Base-by-base conservation (phyloP, 2,113 vertebrate species). In the Mobula birostris region DNA sequence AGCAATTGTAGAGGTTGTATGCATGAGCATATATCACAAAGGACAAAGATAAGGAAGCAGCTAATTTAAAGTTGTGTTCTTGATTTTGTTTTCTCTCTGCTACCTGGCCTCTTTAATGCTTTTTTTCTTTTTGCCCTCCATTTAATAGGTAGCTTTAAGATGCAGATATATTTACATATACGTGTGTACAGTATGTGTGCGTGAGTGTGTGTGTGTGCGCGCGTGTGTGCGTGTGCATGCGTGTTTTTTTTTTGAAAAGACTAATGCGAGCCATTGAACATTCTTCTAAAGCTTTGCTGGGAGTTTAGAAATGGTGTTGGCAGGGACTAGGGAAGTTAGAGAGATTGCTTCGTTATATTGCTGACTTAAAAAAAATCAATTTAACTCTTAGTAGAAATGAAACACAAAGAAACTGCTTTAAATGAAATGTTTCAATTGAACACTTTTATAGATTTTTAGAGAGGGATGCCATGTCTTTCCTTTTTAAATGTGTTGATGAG, bases 391-490 rank as follows among this genome's bases (percentile, higher is more conserved):
- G 82, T 85, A 87, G 61, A 88, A 88, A 88, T 88, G 85, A 88
- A 63, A 88, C 85, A 88, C 77, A 79, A 79, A 79, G 63, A 88
- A 87, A 83, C 63, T 88, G 85, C 85, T 88, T 88, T n/a, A 88
- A 88, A 32, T 88, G 85, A 88, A 88, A 88, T 88, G 85, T 88
- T 66, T 88, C 85, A 66, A 88, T 32, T 88, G 85, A 88, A 88
- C 85, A 88, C 85, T 88, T 87, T 87, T 87, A 88, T 88, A 88
- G 85, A n/a, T 88, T 88, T 88, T 85, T 85, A 88, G 85, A 88
- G 58, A 61, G 85, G n/a, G 85, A 66, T 88, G 58, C n/a, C 40
- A 87, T 24, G 29, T 40, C 80, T 24, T 66, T 88, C 63, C 63
- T 63, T 88, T 66, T 17, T 19, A 66, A 88, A 88, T 88, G 29